phyloP scores from a whole-genome alignment of 2,113 vertebrate species.

The Oryzias curvinotus region DNA sequence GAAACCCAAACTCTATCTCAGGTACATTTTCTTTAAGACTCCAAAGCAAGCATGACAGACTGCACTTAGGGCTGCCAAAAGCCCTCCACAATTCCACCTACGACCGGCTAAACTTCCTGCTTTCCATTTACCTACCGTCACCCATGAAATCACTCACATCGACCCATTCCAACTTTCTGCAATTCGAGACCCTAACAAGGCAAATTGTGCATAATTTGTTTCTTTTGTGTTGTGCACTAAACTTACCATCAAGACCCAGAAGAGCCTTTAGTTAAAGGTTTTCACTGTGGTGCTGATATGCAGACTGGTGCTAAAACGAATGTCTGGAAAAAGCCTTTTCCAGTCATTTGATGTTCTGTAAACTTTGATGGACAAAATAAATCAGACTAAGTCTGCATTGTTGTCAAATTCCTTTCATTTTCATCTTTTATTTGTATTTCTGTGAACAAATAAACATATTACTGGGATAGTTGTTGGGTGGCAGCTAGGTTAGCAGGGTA shows the following conservation, averaged over 20 bases:
- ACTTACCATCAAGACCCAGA: conserved; percentile 43
- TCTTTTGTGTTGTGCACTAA: conserved; percentile 43
- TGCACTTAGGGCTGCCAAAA: conserved; percentile 49
- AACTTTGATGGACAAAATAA: not conserved
- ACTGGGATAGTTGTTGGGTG: no score
- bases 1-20: conserved; percentile 61
- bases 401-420: not conserved
- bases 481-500: no score
- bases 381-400: not conserved
- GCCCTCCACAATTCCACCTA: conserved; percentile 45
- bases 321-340: conserved; percentile 35
- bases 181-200: conserved; percentile 66
- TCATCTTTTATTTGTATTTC: no score
- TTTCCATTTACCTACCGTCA: conserved; percentile 58
- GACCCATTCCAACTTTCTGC: conserved; percentile 61
- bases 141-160: conserved; percentile 63
- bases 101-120: conserved; percentile 43
- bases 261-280: conserved; percentile 23
- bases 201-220: conserved; percentile 60
- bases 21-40: conserved; percentile 72
- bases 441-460: no score
- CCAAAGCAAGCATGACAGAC: conserved; percentile 63
- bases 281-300: conserved; percentile 30
- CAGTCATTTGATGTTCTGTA: conserved; percentile 16
- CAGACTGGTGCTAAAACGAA: not conserved